Conservation (phyloP, 2,797 vertebrate genomes). For the Sternotherus odoratus region DNA sequence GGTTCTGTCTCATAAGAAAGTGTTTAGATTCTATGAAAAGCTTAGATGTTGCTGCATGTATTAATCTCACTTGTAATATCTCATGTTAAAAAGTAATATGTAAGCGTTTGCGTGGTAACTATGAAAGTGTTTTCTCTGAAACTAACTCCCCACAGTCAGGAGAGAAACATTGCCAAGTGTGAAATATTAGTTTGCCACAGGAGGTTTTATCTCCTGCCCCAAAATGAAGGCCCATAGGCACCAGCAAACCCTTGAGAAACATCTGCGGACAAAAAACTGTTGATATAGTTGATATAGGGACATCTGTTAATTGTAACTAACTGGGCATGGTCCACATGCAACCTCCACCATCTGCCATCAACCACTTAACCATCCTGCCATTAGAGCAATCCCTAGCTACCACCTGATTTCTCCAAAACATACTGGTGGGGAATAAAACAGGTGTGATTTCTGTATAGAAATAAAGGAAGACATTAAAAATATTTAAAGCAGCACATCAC, state of each 20-base stretch:
- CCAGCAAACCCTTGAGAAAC: background rate
- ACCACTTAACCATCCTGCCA: background rate
- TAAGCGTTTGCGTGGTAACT: background rate
- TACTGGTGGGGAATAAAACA: conserved; percentile 42
- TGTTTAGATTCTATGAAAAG: background rate
- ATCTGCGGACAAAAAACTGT: background rate
- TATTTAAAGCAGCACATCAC: conserved; percentile 31
- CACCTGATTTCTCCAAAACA: background rate
- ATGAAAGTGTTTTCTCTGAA: too few species aligned
- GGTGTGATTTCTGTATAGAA: conserved; percentile 42
- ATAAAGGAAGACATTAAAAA: background rate
- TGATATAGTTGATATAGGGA: background rate
- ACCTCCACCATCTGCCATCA: background rate
- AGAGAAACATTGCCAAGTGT: background rate
- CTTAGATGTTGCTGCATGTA: background rate
- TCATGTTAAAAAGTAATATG: too few species aligned
- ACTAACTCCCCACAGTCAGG: background rate
- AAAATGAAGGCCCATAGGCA: background rate
- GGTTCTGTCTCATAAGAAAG: background rate
- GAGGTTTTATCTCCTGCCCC: background rate
- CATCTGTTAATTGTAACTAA: background rate
- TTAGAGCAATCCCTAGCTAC: background rate
- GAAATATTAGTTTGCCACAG: background rate
- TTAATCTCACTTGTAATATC: background rate
- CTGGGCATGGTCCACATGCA: background rate